These are phyloP conservation scores for Xerus rutilus DNA, from an alignment of 2,797 vertebrate species.

Conservation along the genomic window DNA sequence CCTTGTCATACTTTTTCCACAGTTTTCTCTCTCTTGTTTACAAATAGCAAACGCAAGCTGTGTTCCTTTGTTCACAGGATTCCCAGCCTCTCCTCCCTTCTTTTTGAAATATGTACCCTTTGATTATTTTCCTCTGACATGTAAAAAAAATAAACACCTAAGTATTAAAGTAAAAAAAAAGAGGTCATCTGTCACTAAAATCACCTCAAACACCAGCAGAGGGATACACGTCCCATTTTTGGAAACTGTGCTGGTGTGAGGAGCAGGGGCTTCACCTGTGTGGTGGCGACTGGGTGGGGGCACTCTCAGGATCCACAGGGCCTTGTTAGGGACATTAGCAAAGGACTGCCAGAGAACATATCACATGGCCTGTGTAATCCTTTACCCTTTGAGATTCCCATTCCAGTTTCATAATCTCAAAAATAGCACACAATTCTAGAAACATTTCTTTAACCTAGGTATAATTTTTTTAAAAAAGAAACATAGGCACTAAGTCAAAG, in stretches of 20 bases:
- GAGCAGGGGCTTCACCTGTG: not conserved
- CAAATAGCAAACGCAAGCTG: not conserved
- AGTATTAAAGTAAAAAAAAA: not conserved
- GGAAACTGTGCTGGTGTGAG: not conserved
- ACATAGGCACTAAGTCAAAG: not conserved
- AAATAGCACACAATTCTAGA: not conserved
- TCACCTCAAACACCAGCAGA: not conserved
- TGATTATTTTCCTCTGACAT: not conserved
- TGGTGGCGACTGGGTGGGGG: too few species aligned
- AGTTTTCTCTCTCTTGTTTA: not conserved
- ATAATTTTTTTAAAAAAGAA: constrained; percentile 12
- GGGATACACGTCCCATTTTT: not conserved
- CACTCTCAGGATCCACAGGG: rapidly evolving
- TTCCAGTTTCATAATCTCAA: constrained; percentile 34
- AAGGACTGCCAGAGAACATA: not conserved
- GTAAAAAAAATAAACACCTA: not conserved
- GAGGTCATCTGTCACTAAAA: not conserved
- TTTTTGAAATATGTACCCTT: not conserved
- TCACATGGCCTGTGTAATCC: not conserved
- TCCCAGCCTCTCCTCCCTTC: not conserved
- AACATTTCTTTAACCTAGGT: not conserved
- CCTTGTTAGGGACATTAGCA: not conserved
- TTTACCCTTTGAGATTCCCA: not conserved
- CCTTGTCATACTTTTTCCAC: not conserved
- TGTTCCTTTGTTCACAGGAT: not conserved